Evolutionary conservation across 2,113 vertebrate genomes (phyloP), one percentile per base, ranked within the genome.

Genomic region (Amazona guildingii): DNA sequence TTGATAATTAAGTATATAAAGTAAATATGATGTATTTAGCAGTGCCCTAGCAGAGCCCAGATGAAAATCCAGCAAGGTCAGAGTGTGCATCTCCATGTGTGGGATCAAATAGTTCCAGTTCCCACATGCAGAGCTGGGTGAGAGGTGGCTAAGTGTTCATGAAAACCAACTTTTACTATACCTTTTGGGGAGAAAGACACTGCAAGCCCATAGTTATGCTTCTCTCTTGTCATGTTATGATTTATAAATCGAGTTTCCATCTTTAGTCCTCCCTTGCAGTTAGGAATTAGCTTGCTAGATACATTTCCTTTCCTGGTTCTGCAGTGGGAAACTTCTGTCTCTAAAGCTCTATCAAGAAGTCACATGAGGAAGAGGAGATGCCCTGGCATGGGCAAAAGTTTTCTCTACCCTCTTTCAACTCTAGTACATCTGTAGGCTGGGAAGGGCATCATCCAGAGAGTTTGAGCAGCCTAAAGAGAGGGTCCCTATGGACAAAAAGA

Each of bases 1-100:
- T 35, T 61, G 63, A 44, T 35, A 61, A 54, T n/a, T 69, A 54
- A 48, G 25, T 66, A 39, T 19, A 31, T 33, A 43, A 83, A 75
- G 64, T 69, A 68, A 55, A 69, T 28, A 18, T 3, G 5, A 20
- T 15, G 12, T n/a, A 15, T 78, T 74, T 82, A 69, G 39, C 46
- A 28, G 35, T 46, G 35, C 20, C n/a, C 37, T 63, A 74, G 41
- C 20, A 75, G 35, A 75, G 28, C 68, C 10, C 64, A 72, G n/a
- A 6, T 46, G 33, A 67, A 85, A 85, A 67, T 52, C 23, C 75
- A 63, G 23, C 35, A 29, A 57, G 59, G 29, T 33, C 39, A 52
- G 43, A 59, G 37, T 4, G 7, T 48, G 17, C 5, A 0, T 31
- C 29, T 64, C 49, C 43, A 48, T 0, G 15, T 2, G 1, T 57